Percentiles rank a stretch among this genome's conserved stretches.
These are phyloP conservation scores for Allophyes oxyacanthae DNA, from an alignment of 2,888 invertebrate genomes.

Conservation along the genomic window DNA sequence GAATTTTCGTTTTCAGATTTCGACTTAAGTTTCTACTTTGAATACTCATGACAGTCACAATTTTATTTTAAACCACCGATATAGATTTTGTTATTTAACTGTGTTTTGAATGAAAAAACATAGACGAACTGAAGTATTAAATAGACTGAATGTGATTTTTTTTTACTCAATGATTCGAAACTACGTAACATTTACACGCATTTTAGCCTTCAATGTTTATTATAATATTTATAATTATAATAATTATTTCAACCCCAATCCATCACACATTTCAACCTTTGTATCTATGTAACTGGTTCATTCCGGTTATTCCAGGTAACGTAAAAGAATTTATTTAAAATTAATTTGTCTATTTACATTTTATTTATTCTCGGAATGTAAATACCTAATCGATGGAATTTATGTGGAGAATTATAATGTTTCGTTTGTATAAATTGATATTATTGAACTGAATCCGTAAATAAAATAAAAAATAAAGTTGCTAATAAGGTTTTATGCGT, in stretches of 20 bases:
- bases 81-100: too few species aligned
- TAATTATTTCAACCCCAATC: slow-evolving; percentile 14
- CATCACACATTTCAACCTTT: slow-evolving; percentile 18
- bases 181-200: slow-evolving; percentile 2
- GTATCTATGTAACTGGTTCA: slow-evolving; percentile 8
- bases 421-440: too few species aligned
- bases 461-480: too few species aligned
- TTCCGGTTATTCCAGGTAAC: not conserved
- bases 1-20: too few species aligned
- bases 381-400: not conserved
- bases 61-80: too few species aligned
- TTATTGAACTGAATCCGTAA: too few species aligned
- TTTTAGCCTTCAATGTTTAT: slow-evolving; percentile 23
- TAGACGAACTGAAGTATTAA: too few species aligned
- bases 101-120: too few species aligned
- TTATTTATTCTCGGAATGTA: slow-evolving; percentile 1
- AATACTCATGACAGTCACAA: too few species aligned
- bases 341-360: slow-evolving; percentile 1
- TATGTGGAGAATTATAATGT: not conserved
- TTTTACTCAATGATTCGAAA: slow-evolving; percentile 4
- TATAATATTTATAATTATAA: slow-evolving; percentile 3
- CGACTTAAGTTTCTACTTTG: too few species aligned
- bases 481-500: too few species aligned
- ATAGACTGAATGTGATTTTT: too few species aligned
- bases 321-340: slow-evolving; percentile 2